These are phyloP conservation scores for Crematogaster levior DNA, from an alignment of 2,888 invertebrate species.

Conservation along the genomic window DNA sequence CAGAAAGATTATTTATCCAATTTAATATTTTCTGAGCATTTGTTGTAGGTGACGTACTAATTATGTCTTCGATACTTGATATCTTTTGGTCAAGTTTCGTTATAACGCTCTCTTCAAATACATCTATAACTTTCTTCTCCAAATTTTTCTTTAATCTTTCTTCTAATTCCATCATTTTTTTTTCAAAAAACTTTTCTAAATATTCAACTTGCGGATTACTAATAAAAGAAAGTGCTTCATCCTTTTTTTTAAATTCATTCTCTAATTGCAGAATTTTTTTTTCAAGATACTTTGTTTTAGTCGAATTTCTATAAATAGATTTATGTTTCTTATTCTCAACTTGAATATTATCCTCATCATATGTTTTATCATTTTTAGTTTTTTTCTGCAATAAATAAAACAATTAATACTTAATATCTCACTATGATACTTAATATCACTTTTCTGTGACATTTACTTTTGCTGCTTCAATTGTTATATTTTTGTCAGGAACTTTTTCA, in stretches of 20 bases:
- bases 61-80: background rate
- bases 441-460: background rate
- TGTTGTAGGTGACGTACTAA: background rate
- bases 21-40: background rate
- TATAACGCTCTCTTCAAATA: background rate
- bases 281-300: background rate
- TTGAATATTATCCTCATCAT: background rate
- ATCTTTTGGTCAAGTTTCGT: background rate
- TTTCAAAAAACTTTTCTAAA: background rate
- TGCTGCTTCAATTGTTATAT: background rate
- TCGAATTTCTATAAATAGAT: background rate
- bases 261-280: background rate
- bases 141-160: background rate
- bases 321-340: background rate
- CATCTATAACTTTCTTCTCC: background rate
- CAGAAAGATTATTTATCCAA: background rate
- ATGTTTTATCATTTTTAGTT: background rate
- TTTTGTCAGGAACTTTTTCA: background rate
- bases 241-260: background rate
- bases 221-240: constrained; percentile 1
- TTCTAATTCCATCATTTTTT: background rate
- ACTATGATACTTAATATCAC: background rate
- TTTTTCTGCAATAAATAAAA: background rate
- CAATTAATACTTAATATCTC: too few relatives aligned
- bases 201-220: background rate